These are phyloP conservation scores for Scrobipalpa costella DNA, from an alignment of 2,888 invertebrate species.

Conservation along the genomic window DNA sequence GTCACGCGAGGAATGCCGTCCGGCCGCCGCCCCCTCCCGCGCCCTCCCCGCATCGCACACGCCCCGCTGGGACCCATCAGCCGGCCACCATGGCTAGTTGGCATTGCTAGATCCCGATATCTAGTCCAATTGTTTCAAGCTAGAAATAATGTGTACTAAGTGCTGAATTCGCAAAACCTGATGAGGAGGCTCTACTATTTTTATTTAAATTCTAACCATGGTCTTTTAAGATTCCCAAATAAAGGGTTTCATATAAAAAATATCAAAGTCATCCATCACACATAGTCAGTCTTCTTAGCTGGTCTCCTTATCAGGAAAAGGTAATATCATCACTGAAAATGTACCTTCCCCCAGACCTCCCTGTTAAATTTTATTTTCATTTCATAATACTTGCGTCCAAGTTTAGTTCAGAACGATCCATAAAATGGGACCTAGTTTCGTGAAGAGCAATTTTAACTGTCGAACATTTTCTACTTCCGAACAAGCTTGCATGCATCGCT, in stretches of 20 bases:
- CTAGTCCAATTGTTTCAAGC: background rate
- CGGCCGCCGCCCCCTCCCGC: constrained; percentile 40
- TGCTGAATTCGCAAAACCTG: no score
- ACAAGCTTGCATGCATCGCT: background rate
- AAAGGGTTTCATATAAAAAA: no score
- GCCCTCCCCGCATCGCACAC: constrained; percentile 29
- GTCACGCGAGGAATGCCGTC: constrained; percentile 65
- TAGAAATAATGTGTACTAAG: background rate
- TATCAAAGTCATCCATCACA: no score
- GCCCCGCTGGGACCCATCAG: constrained; percentile 22
- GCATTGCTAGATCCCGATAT: constrained; percentile 40
- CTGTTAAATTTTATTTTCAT: no score
- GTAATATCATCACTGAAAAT: no score
- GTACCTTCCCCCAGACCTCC: background rate
- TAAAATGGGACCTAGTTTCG: background rate
- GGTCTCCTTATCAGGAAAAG: no score
- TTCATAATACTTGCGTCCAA: no score
- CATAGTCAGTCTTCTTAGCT: no score
- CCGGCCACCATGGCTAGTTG: constrained; percentile 32
- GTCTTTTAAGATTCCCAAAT: no score
- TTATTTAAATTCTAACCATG: no score
- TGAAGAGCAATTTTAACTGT: constrained; percentile 7
- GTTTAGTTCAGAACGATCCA: background rate
- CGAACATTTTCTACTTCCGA: background rate
- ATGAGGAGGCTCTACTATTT: background rate